Evolutionary conservation across 2,113 vertebrate genomes (phyloP).

Genomic region (Todiramphus saurophagus): DNA sequence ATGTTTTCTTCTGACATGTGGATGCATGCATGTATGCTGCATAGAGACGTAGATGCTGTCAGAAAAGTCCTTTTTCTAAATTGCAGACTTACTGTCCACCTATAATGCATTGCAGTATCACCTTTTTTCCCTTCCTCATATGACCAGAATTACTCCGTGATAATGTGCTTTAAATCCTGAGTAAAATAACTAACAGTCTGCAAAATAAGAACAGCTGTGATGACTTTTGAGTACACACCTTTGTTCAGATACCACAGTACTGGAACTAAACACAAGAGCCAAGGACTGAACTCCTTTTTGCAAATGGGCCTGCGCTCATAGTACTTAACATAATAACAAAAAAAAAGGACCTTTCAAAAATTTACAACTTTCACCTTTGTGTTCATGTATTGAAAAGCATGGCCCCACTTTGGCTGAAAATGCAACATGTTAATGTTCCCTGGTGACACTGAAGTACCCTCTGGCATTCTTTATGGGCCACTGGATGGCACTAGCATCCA

Average conservation of each 20-base stretch:
- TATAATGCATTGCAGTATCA: neutral
- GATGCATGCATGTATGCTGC: rapidly evolving
- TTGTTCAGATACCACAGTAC: neutral
- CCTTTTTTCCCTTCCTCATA: neutral
- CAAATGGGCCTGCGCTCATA: neutral
- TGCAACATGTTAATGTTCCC: rapidly evolving
- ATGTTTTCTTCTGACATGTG: neutral
- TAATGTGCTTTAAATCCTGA: neutral
- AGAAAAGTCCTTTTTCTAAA: neutral
- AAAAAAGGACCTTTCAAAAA: neutral
- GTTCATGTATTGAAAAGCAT: neutral
- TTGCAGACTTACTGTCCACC: neutral
- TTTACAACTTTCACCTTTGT: neutral
- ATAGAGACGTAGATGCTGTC: neutral
- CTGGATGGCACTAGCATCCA: neutral
- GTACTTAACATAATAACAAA: neutral
- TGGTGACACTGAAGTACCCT: neutral
- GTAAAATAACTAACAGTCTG: neutral
- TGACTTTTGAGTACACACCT: neutral
- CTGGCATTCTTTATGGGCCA: neutral
- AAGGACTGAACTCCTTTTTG: neutral
- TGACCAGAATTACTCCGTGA: neutral
- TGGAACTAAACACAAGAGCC: neutral
- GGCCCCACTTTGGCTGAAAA: neutral
- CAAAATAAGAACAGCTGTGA: neutral